Evolutionary conservation across 2,113 vertebrate genomes (phyloP).

Genomic region (Oxyura jamaicensis): DNA sequence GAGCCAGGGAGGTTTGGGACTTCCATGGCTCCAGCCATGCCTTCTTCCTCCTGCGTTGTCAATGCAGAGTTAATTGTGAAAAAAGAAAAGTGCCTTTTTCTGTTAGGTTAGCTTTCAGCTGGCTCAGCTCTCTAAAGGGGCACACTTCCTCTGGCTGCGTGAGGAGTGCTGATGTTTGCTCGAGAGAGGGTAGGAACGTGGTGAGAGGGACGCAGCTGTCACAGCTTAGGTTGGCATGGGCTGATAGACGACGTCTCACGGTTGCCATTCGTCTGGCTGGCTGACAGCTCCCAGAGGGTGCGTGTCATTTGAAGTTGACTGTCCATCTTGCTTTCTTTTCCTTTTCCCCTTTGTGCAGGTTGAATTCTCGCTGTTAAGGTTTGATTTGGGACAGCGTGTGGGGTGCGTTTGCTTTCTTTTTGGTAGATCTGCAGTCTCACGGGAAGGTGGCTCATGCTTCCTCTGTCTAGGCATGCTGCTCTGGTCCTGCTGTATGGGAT

Average conservation of each 20-base stretch:
- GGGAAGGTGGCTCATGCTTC: background rate
- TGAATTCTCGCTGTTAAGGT: background rate
- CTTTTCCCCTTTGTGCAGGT: accelerated
- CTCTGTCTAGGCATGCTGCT: background rate
- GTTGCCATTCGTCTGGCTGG: background rate
- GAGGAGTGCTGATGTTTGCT: background rate
- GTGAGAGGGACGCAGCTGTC: background rate
- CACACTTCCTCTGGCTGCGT: background rate
- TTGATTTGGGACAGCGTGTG: background rate
- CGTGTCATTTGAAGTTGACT: accelerated
- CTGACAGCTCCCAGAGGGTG: background rate
- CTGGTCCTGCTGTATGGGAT: background rate
- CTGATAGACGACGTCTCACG: background rate
- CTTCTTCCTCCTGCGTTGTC: background rate
- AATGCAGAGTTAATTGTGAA: background rate
- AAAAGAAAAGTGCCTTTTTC: background rate
- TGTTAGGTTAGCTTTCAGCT: background rate
- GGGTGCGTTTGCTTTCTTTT: background rate
- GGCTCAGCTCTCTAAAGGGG: background rate
- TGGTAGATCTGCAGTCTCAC: background rate
- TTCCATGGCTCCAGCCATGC: accelerated
- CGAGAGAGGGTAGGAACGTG: accelerated
- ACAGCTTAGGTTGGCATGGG: background rate
- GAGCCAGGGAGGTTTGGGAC: background rate
- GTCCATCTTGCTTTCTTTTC: background rate